These are phyloP conservation scores for Cherax destructor DNA, from an alignment of 1,140 invertebrate species.

Conservation along the genomic window DNA sequence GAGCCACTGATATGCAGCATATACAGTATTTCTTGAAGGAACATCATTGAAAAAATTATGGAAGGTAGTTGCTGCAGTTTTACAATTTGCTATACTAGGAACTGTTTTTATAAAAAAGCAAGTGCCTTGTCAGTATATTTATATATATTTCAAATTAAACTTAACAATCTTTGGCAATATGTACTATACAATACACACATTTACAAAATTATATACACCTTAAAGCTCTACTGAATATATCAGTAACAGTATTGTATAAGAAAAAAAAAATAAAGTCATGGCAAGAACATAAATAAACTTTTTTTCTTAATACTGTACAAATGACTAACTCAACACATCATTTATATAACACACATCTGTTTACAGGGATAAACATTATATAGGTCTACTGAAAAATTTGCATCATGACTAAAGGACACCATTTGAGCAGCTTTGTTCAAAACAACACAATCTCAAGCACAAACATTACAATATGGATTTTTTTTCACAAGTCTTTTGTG, in stretches of 20 bases:
- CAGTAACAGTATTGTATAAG: background rate
- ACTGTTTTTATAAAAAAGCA: too few species aligned
- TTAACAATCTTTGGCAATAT: conserved; percentile 63
- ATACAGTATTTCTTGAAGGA: too few species aligned
- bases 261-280: background rate
- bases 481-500: too few species aligned
- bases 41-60: too few species aligned
- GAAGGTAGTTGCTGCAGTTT: too few species aligned
- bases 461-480: background rate
- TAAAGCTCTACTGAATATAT: conserved; percentile 53
- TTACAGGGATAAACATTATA: background rate
- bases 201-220: conserved; percentile 49
- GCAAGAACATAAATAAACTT: background rate
- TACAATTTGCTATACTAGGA: too few species aligned
- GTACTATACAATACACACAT: conserved; percentile 57
- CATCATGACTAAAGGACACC: background rate
- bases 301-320: background rate
- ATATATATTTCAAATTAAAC: conserved; percentile 55
- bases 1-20: too few species aligned
- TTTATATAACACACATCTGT: background rate
- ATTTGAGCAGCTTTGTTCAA: conserved; percentile 15
- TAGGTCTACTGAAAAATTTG: background rate
- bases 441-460: background rate
- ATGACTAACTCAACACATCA: background rate
- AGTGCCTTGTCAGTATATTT: too few species aligned